Evolutionary conservation across 2,797 vertebrate genomes (phyloP).

Genomic region (Lerista edwardsae): DNA sequence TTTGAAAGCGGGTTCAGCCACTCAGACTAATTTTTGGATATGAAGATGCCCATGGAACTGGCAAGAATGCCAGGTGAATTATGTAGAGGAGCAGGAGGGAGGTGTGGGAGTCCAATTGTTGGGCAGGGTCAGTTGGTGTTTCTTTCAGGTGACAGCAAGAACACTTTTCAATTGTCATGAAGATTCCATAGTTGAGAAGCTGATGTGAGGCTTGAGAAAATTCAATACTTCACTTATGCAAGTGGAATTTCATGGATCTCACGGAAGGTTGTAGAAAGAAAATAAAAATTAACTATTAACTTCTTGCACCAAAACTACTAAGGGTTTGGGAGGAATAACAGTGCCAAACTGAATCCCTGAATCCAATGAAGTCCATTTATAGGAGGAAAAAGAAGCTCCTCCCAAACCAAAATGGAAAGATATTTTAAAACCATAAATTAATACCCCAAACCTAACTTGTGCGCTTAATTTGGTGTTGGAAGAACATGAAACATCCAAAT

Average conservation of each 20-base stretch:
- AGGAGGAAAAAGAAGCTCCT: not conserved
- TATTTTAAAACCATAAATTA: not conserved
- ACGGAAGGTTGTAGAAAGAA: not conserved
- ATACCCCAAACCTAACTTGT: not conserved
- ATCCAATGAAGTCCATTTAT: not conserved
- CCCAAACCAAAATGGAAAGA: not conserved
- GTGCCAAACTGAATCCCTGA: not conserved
- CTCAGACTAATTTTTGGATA: not conserved
- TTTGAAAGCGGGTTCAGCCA: not conserved
- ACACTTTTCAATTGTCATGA: not conserved
- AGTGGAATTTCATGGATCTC: not conserved
- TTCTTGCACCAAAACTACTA: too few species aligned
- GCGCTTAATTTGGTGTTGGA: not conserved
- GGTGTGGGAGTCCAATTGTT: not conserved
- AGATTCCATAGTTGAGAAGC: not conserved
- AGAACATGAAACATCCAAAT: not conserved
- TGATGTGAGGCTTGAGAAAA: not conserved
- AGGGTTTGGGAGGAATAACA: too few species aligned
- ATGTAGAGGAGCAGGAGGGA: not conserved
- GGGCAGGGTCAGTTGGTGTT: too few species aligned
- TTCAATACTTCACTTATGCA: not conserved
- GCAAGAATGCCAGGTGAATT: not conserved
- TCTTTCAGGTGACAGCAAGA: not conserved
- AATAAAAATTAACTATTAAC: not conserved
- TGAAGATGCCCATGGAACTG: not conserved